Conservation (phyloP, 2,888 invertebrate genomes). For the Drosophila peninsularis region DNA sequence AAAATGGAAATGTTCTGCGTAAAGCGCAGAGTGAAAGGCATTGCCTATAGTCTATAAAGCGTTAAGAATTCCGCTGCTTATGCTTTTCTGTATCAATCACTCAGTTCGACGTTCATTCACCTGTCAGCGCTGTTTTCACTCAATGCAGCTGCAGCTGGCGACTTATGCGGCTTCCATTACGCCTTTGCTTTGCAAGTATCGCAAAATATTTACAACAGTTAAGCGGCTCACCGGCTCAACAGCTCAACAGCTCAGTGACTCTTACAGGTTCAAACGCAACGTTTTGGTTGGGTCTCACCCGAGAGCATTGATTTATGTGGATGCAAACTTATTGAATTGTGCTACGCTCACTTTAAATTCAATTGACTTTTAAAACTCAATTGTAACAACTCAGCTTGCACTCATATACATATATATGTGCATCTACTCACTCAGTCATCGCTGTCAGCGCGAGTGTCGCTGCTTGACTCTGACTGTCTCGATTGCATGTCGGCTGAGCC, state of each 20-base stretch:
- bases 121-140: conserved; percentile 10
- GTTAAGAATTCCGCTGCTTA: not conserved
- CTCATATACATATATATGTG: not conserved
- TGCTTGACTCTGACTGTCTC: not conserved
- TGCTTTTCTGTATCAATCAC: not conserved
- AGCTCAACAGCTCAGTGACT: not conserved
- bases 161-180: conserved; percentile 42
- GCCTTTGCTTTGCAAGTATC: conserved; percentile 13
- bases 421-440: not conserved
- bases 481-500: conserved; percentile 30
- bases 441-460: conserved; percentile 21
- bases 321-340: conserved; percentile 20
- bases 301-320: conserved; percentile 32
- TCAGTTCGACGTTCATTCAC: conserved; percentile 28
- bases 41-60: not conserved
- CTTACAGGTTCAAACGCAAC: not conserved
- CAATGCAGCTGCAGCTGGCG: conserved; percentile 11
- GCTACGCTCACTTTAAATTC: conserved; percentile 52
- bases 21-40: conserved; percentile 35
- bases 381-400: conserved; percentile 16
- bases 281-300: not conserved
- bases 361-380: conserved; percentile 16
- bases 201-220: conserved; percentile 18
- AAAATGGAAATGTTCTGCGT: conserved; percentile 36
- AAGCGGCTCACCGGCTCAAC: not conserved